Percentiles rank a stretch among this genome's conserved stretches.
Conservation (phyloP, 2,113 vertebrate genomes). For the Barnardius zonarius region DNA sequence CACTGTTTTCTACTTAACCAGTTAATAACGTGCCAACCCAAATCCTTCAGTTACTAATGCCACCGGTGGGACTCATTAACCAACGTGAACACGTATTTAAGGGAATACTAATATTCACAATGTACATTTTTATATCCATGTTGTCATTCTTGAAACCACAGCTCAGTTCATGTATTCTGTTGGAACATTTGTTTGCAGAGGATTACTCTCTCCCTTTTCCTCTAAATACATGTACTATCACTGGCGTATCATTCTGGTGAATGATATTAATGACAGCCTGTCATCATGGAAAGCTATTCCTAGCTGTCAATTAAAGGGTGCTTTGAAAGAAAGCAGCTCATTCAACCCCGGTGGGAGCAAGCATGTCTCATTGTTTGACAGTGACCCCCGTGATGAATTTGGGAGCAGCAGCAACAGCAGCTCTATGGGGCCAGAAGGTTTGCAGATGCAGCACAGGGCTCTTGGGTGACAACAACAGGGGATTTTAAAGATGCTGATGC, state of each 20-base stretch:
- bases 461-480: neutral
- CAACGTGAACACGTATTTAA: constrained; percentile 64
- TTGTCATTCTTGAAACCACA: constrained; percentile 62
- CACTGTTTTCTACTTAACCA: constrained; percentile 70
- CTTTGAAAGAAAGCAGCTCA: constrained; percentile 48
- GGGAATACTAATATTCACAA: constrained; percentile 69
- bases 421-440: neutral
- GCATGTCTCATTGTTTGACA: constrained; percentile 37
- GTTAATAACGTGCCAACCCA: constrained; percentile 68
- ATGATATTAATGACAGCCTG: constrained; percentile 63
- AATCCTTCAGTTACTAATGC: constrained; percentile 70
- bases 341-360: neutral
- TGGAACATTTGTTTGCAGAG: constrained; percentile 54
- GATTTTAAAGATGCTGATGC: neutral
- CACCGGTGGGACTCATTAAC: constrained; percentile 69
- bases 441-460: neutral
- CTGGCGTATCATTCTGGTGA: constrained; percentile 29
- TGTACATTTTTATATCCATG: constrained; percentile 64
- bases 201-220: constrained; percentile 32
- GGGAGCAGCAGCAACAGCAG: constrained; percentile 1
- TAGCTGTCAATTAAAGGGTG: constrained; percentile 52
- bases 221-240: constrained; percentile 10
- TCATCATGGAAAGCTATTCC: constrained; percentile 51
- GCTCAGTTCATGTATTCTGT: constrained; percentile 39
- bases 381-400: constrained; percentile 53